Base-by-base conservation (phyloP, 2,888 invertebrate species). In the Troides oblongomaculatus region DNA sequence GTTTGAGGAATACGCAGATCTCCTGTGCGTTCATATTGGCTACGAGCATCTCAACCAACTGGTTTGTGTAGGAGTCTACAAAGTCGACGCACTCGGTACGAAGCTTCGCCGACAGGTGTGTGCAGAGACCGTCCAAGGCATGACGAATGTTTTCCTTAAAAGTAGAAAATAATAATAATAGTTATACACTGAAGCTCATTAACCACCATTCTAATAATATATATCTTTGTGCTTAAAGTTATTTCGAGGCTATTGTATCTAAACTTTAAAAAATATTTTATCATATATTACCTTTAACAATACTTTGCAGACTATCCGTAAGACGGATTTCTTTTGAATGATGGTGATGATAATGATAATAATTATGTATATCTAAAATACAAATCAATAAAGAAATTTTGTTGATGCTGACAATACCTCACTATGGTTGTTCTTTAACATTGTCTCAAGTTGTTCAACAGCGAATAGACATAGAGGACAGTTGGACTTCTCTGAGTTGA, bases 381-480 rank as follows among this genome's bases (percentile, higher is more conserved):
- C 7, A 39, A 39, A 10, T 39, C 39, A 6, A 39, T 39, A 39
- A 39, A 39, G 39, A 39, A 39, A 6, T 39, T 39, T 39, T 39
- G 39, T 39, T 39, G 39, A 66, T 65, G 77, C 81, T 81, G 23
- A 21, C 12, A 46, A 46, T 84, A 96, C 96, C 94, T 96, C 96
- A 46, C 96, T 96, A 79, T 94, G 95, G 77, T 97, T 95, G 73
- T 95, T 93, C 79, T 95, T 94, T 17, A 97, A 93, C 85, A 94
- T 93, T 53, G 94, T 88, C 80, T 97, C 95, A n/a, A 97, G 87
- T 84, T 97, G 94, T 70, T 95, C 93, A 0, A 98, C 94, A 5
- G 97, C 97, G 83, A 97, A 95, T 71, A 98, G 92, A 80, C 98
- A 98, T 12, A 98, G 88, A 1, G 97, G 96, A 81, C 98, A 97